Base-by-base conservation (phyloP, 2,797 vertebrate species). In the Liasis olivaceus region DNA sequence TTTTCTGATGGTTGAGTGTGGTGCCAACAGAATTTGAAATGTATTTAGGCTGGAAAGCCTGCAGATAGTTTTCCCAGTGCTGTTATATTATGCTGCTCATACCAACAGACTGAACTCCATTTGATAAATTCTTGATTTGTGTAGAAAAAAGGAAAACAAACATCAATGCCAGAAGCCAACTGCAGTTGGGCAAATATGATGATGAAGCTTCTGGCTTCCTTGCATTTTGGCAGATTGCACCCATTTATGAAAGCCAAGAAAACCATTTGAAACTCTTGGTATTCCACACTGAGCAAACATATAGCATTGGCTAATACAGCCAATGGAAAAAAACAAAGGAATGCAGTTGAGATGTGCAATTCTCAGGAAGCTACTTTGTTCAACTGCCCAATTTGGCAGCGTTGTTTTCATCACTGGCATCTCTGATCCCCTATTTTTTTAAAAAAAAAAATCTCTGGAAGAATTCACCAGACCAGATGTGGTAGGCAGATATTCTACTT, bases 81-180 rank as follows among this genome's bases (percentile, higher is more conserved):
- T 60, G 85, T 94, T 95, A 94, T 93, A 96, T 89, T 92, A 94
- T 51, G 88, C 51, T 90, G 31, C 72, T 94, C 92, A 17, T 94
- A 36, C 58, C 72, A 92, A 92, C 1, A 95, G 95, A 93, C 92
- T 89, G 81, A 88, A 72, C 93, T 95, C 91, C 13, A 92, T 66
- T 93, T 72, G 72, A 81, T 93, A 72, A 96, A 94, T 95, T 95
- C 89, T 91, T 95, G 87, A 95, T 95, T 95, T 90, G 15, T 59
- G 87, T 85, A 93, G 62, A 42, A 90, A 91, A 66, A 59, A 31
- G 0, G 14, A 92, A 60, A 95, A 91, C 69, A 92, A 96, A 96
- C 42, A 93, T 28, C 93, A 94, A 88, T 0, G 22, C 0, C 2
- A 1, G 22, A 94, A 94, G 15, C 24, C 54, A 94, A 0, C 5